phyloP scores from a whole-genome alignment of 1,140 invertebrate genomes.

The Amphibalanus amphitrite region DNA sequence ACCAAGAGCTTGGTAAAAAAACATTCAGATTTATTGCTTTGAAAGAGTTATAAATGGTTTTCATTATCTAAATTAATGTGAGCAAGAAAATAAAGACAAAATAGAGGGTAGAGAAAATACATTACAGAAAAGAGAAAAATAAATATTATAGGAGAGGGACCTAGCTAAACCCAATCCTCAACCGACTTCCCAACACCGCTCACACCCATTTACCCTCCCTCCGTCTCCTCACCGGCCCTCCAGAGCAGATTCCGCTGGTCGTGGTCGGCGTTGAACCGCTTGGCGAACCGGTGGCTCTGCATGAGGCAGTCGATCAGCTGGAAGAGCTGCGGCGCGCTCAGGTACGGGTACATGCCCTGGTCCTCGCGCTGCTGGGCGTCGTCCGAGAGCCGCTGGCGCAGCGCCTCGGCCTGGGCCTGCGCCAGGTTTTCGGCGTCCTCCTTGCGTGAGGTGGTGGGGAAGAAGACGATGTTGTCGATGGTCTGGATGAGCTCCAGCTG shows the following conservation, averaged over 20 bases:
- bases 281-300: slow-evolving; percentile 84
- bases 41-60: too few relatives aligned
- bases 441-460: slow-evolving; percentile 85
- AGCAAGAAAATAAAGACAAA: too few relatives aligned
- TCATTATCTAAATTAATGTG: too few relatives aligned
- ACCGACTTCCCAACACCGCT: background rate
- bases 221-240: slow-evolving; percentile 51
- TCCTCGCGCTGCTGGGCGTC: slow-evolving; percentile 65
- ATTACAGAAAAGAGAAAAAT: too few relatives aligned
- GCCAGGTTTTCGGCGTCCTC: slow-evolving; percentile 31
- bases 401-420: background rate
- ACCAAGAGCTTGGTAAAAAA: too few relatives aligned
- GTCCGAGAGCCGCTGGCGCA: background rate
- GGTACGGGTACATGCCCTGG: slow-evolving; percentile 84
- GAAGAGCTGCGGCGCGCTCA: slow-evolving; percentile 69
- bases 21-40: too few relatives aligned
- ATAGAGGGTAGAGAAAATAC: too few relatives aligned
- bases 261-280: slow-evolving; percentile 83
- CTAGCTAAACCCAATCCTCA: too few relatives aligned
- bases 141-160: too few relatives aligned
- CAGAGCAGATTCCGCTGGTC: slow-evolving; percentile 83
- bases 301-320: slow-evolving; percentile 77
- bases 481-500: slow-evolving; percentile 97
- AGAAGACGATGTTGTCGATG: slow-evolving; percentile 96
- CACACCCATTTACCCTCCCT: background rate